A percentile compares a stretch with the other conserved stretches of the same genome.
phyloP scores from a whole-genome alignment of 2,797 vertebrate species.

The Lycodopsis pacificus region DNA sequence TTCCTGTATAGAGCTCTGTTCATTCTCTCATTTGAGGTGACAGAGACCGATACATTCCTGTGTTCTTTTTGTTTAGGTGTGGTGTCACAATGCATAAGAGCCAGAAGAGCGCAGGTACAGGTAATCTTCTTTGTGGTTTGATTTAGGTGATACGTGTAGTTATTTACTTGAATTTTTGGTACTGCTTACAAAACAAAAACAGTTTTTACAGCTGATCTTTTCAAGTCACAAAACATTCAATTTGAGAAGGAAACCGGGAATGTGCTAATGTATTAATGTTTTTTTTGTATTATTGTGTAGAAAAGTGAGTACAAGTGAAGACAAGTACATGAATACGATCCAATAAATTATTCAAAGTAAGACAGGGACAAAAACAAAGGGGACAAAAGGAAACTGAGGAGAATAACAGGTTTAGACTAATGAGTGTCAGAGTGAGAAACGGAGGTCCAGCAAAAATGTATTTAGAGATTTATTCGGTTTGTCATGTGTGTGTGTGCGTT shows the following conservation, averaged over 20 bases:
- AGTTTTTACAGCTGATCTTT: not conserved
- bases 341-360: not conserved
- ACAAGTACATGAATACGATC: too few species aligned
- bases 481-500: too few species aligned
- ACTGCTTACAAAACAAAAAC: not conserved
- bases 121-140: not conserved
- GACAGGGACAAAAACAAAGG: not conserved
- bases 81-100: constrained; percentile 59
- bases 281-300: not conserved
- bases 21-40: not conserved
- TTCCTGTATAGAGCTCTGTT: constrained; percentile 6
- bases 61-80: constrained; percentile 53
- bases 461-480: too few species aligned
- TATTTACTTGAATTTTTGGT: not conserved
- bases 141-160: not conserved
- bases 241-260: constrained; percentile 3
- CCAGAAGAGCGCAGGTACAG: constrained; percentile 54
- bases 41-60: not conserved
- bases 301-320: not conserved
- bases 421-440: too few species aligned
- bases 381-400: not conserved
- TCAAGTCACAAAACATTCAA: not conserved
- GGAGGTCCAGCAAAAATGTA: too few species aligned
- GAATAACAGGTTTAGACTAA: too few species aligned
- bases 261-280: not conserved